Base-by-base conservation (phyloP, 2,888 invertebrate genomes). In the Tenthredo livida region DNA sequence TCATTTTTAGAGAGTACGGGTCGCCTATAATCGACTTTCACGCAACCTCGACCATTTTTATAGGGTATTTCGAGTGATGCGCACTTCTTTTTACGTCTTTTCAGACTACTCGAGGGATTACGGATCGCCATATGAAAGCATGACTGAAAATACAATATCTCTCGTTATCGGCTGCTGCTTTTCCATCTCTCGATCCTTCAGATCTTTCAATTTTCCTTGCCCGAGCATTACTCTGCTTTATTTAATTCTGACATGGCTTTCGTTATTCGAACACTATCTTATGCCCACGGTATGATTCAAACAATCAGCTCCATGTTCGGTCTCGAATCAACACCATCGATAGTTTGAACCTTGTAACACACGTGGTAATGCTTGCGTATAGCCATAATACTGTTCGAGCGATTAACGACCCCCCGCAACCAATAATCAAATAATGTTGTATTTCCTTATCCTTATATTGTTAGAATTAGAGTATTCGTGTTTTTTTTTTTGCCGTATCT, bases 81-180 rank as follows among this genome's bases (percentile, higher is more conserved):
- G 75, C 15, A 25, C 50, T 50, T 25, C 17, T 50, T 50, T 50
- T 25, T 77, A 73, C 33, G 50, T 29, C 75, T 50, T 17, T 29
- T 2, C 50, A 77, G 77, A 29, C 50, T 43, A 21, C n/a, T 73
- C 21, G 15, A 47, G 54, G 50, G 29, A 77, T 54, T 77, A n/a
- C 47, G 77, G n/a, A 77, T 40, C 77, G n/a, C 25, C 17, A 25
- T 33, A 5, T 50, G 50, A 33, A 33, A 37, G 50, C 75, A 50
- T 40, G 50, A 77, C 75, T 77, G 50, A 77, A 50, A 77, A 29
- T 77, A 54, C 54, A 54, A 77, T 40, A 73, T 43, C 21, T 73
- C 21, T 17, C 21, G 72, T 29, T n/a, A n/a, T 77, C 54, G 7
- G 3, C 54, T n/a, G 77, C 5, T 50, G n/a, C 25, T 54, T 29